A percentile compares a stretch with the other conserved stretches of the same genome.
phyloP scores from a whole-genome alignment of 2,888 invertebrate species.

The Arge pagana region DNA sequence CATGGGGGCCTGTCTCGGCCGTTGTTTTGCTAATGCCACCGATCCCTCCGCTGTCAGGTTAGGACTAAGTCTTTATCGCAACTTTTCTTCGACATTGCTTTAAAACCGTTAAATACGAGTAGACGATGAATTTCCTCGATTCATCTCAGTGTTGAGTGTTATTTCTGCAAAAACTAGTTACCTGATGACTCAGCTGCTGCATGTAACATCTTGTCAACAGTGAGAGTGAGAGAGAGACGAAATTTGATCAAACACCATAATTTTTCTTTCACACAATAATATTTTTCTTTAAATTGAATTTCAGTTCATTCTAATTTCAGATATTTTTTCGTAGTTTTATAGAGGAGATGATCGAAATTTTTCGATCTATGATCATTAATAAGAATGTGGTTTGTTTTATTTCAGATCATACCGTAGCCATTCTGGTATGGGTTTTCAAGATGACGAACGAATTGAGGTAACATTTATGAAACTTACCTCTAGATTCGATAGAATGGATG shows the following conservation, averaged over 20 bases:
- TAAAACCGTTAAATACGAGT: too few relatives aligned
- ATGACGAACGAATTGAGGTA: conserved; percentile 51
- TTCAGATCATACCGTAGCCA: conserved; percentile 46
- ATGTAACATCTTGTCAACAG: not conserved
- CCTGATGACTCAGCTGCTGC: too few relatives aligned
- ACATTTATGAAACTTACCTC: not conserved
- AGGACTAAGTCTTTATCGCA: too few relatives aligned
- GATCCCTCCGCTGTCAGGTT: conserved; percentile 49
- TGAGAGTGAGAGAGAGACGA: not conserved
- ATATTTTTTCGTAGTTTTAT: not conserved
- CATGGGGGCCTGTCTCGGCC: conserved; percentile 62
- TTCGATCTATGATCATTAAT: not conserved
- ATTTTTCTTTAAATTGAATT: not conserved
- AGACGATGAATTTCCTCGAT: too few relatives aligned
- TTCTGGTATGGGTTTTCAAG: conserved; percentile 45
- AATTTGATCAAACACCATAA: not conserved
- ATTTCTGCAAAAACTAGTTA: too few relatives aligned
- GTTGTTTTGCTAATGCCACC: conserved; percentile 56
- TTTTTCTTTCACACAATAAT: not conserved
- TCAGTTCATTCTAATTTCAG: not conserved
- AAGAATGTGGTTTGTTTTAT: conserved; percentile 16
- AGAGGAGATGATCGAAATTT: not conserved
- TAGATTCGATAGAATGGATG: too few relatives aligned
- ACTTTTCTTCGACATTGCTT: too few relatives aligned
- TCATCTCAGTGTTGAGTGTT: too few relatives aligned